These are phyloP conservation scores for Zaprionus gabonicus DNA, from an alignment of 1,140 invertebrate species.

Conservation along the genomic window DNA sequence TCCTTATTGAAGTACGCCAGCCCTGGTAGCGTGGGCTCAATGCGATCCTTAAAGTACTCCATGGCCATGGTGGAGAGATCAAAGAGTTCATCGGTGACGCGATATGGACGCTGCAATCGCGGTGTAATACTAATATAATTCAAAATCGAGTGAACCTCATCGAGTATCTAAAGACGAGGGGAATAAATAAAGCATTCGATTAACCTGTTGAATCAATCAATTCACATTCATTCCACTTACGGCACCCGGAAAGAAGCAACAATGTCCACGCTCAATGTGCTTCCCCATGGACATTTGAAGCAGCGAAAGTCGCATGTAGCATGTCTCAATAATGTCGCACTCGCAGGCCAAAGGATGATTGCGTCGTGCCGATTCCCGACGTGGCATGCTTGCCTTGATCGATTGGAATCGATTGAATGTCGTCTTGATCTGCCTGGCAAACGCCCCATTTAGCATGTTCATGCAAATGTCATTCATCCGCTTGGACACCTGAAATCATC, in stretches of 20 bases:
- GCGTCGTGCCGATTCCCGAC: conserved; percentile 92
- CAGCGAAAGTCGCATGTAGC: conserved; percentile 93
- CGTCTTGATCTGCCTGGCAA: conserved; percentile 91
- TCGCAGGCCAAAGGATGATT: conserved; percentile 94
- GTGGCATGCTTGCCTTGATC: conserved; percentile 95
- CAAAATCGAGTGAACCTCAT: conserved; percentile 92
- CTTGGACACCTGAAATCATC: conserved; percentile 88
- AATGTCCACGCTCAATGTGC: conserved; percentile 95
- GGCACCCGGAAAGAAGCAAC: conserved; percentile 95
- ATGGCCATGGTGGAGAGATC: conserved; percentile 96
- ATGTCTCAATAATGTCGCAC: conserved; percentile 94
- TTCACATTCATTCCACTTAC: conserved; percentile 85
- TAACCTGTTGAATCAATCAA: neutral
- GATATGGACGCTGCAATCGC: conserved; percentile 92
- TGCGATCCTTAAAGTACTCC: conserved; percentile 96
- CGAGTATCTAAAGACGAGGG: conserved; percentile 85
- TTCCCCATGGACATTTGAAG: conserved; percentile 96
- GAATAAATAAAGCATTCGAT: neutral
- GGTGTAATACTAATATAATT: conserved; percentile 92
- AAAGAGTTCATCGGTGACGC: conserved; percentile 96
- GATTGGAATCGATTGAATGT: conserved; percentile 92
- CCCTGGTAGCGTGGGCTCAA: conserved; percentile 93
- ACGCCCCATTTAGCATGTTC: conserved; percentile 91
- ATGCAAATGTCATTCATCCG: conserved; percentile 92
- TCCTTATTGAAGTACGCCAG: conserved; percentile 94